phyloP scores from a whole-genome alignment of 2,888 invertebrate species.

The Cataglyphis livida region DNA sequence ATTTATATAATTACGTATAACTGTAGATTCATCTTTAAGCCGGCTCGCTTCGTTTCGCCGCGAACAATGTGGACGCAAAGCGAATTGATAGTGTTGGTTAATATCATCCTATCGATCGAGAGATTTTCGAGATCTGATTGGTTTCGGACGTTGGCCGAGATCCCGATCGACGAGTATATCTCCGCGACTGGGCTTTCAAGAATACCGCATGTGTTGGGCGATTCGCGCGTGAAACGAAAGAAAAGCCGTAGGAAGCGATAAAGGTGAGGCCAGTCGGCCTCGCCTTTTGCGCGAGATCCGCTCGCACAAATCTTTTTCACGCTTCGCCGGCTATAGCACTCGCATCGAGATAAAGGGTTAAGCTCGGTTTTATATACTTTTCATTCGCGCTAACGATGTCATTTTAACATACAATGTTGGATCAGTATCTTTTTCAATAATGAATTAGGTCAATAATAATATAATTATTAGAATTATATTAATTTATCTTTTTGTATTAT shows the following conservation, averaged over 20 bases:
- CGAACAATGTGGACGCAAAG: slow-evolving; percentile 28
- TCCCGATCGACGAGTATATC: slow-evolving; percentile 61
- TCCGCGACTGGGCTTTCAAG: slow-evolving; percentile 47
- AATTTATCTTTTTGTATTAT: background rate
- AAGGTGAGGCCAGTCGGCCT: slow-evolving; percentile 62
- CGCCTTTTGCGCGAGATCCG: slow-evolving; percentile 68
- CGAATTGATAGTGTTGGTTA: slow-evolving; percentile 41
- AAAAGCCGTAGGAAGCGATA: slow-evolving; percentile 72
- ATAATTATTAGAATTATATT: background rate
- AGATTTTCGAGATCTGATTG: slow-evolving; percentile 35
- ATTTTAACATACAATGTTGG: background rate
- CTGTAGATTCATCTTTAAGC: slow-evolving; percentile 40
- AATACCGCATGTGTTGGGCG: slow-evolving; percentile 62
- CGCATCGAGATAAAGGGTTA: slow-evolving; percentile 76
- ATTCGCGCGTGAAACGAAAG: slow-evolving; percentile 72
- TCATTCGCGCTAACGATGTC: slow-evolving; percentile 4
- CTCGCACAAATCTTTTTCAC: slow-evolving; percentile 77
- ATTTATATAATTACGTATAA: slow-evolving; percentile 11
- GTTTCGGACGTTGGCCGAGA: slow-evolving; percentile 41
- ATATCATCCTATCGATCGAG: slow-evolving; percentile 61
- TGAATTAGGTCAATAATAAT: background rate
- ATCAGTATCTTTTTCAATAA: background rate
- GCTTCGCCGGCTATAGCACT: slow-evolving; percentile 71
- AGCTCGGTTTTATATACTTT: slow-evolving; percentile 71
- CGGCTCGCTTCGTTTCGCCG: slow-evolving; percentile 19